Conservation (phyloP, 2,888 invertebrate genomes). For the Sinhomidia bicolor region DNA sequence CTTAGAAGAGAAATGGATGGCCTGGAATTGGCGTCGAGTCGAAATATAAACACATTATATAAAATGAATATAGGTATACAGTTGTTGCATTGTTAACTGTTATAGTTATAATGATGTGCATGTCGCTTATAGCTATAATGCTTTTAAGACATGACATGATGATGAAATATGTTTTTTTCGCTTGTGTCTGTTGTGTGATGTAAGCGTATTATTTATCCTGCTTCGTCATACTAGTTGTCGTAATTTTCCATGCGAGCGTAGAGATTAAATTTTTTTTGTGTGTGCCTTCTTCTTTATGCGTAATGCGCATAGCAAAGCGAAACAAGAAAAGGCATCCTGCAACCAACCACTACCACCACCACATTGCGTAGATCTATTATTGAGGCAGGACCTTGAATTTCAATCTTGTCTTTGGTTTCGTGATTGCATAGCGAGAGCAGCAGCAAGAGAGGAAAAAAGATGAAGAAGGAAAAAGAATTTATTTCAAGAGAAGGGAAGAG, state of each 20-base stretch:
- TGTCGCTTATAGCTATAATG: background rate
- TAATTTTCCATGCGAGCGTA: constrained; percentile 27
- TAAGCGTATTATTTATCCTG: constrained; percentile 17
- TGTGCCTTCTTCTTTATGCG: background rate
- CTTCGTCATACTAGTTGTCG: constrained; percentile 12
- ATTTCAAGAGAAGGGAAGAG: constrained; percentile 55
- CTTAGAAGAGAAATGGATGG: background rate
- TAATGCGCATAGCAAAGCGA: background rate
- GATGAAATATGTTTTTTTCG: constrained; percentile 22
- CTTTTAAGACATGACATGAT: constrained; percentile 30
- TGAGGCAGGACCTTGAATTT: constrained; percentile 73
- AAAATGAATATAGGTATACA: background rate
- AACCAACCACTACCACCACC: constrained; percentile 1
- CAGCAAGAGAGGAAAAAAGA: constrained; percentile 36
- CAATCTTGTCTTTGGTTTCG: constrained; percentile 45
- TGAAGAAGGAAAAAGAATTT: constrained; percentile 47
- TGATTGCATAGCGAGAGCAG: background rate
- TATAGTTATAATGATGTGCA: background rate
- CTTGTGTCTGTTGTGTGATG: constrained; percentile 17
- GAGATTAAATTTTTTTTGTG: constrained; percentile 14
- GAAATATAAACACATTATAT: background rate
- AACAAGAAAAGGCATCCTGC: background rate
- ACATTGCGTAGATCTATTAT: constrained; percentile 36
- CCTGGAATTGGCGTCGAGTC: constrained; percentile 9
- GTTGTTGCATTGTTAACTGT: background rate